A percentile compares a stretch with the other conserved stretches of the same genome.
These are phyloP conservation scores for Drosophila hydei DNA, from an alignment of 1,140 invertebrate species.

Conservation along the genomic window DNA sequence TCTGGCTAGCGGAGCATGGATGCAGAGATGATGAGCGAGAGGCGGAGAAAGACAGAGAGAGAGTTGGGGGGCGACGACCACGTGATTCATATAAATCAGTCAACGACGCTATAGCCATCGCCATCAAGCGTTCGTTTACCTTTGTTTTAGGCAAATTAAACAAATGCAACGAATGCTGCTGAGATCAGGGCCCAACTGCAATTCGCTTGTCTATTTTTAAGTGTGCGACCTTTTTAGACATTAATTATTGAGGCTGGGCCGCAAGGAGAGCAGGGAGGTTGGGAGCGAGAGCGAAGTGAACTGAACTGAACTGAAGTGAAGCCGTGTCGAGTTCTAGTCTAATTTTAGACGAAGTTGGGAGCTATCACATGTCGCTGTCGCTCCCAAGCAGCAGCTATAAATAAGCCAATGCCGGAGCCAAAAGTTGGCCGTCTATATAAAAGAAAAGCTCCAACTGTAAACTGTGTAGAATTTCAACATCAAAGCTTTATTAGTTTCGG, in stretches of 20 bases:
- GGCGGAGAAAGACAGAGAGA: neutral
- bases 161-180: conserved; percentile 53
- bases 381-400: conserved; percentile 21
- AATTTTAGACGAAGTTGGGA: conserved; percentile 48
- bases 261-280: neutral
- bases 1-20: conserved; percentile 24
- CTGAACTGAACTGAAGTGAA: conserved; percentile 7
- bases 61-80: conserved; percentile 47
- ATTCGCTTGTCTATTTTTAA: conserved; percentile 71
- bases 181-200: conserved; percentile 40
- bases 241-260: conserved; percentile 58
- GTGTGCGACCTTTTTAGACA: conserved; percentile 68
- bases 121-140: conserved; percentile 79
- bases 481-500: conserved; percentile 26
- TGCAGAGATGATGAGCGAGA: neutral
- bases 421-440: too few relatives aligned
- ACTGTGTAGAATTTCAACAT: neutral
- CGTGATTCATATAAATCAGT: conserved; percentile 80
- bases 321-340: conserved; percentile 48
- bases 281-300: neutral
- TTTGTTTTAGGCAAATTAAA: conserved; percentile 67
- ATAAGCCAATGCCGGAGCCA: conserved; percentile 4
- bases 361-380: conserved; percentile 49
- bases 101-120: conserved; percentile 59
- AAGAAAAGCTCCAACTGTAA: neutral